phyloP scores from a whole-genome alignment of 2,113 vertebrate genomes.

The Chamaea fasciata region DNA sequence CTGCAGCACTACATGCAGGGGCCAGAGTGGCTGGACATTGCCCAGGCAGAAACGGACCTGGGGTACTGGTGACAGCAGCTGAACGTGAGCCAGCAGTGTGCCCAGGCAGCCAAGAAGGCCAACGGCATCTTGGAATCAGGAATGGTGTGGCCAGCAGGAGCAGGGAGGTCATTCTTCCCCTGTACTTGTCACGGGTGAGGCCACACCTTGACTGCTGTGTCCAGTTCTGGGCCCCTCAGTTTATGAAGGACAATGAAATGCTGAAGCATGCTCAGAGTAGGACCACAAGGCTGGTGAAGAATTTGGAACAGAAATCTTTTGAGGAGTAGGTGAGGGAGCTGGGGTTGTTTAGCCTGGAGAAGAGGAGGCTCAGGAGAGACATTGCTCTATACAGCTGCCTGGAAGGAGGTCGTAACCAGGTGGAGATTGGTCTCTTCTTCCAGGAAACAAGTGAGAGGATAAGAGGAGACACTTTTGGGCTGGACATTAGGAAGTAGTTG shows the following conservation, averaged over 20 bases:
- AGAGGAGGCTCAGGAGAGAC: neutral
- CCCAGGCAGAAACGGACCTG: neutral
- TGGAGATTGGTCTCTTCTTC: neutral
- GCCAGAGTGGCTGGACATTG: neutral
- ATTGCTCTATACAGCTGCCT: too few relatives aligned
- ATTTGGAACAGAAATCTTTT: neutral
- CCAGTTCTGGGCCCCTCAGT: neutral
- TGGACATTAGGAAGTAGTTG: neutral
- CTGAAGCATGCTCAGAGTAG: neutral
- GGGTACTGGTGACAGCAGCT: neutral
- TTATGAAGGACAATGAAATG: neutral
- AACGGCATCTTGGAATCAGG: neutral
- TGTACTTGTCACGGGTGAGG: too few relatives aligned
- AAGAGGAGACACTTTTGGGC: neutral
- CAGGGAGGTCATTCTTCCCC: neutral
- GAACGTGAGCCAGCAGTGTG: neutral
- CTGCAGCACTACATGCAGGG: fast-evolving
- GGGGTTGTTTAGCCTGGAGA: neutral
- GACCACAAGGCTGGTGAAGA: neutral
- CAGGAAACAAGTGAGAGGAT: too few relatives aligned
- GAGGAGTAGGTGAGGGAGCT: neutral
- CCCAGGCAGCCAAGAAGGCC: neutral
- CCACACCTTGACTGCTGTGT: neutral
- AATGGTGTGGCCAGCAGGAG: neutral
- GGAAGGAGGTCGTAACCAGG: neutral